Evolutionary conservation across 2,888 invertebrate genomes (phyloP), one percentile per base, ranked within the genome.

Genomic region (Blastobasis lacticolella): DNA sequence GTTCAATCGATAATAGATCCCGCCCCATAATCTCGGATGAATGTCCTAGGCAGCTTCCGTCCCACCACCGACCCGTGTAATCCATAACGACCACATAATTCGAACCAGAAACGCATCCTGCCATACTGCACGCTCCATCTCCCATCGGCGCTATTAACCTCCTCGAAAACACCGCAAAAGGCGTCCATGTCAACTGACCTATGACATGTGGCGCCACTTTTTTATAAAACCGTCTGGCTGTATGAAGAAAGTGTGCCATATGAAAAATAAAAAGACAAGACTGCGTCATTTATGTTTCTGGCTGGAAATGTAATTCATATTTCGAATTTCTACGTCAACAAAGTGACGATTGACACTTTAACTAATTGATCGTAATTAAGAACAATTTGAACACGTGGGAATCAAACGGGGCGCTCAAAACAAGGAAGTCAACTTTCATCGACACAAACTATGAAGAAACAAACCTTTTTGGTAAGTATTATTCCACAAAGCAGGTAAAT

Each of bases 201-300:
- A 69, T 82, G 78, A 82, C 80, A 67, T 59, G 55, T 73, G 85
- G 85, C 85, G 85, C 85, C 85, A 73, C 49, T 53, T 66, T 72
- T 71, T 78, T 74, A 61, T 66, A 61, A 57, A 10, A 49, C 38
- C 58, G 78, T 78, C 81, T 75, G 59, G 44, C 40, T 23, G 23
- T 23, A 23, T 23, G 23, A 23, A 23, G 23, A 23, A 23, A 23
- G 23, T 23, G 23, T 23, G 23, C 23, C 23, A 23, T 23, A 23
- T 23, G 23, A 3, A 3, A 44, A 44, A 48, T 10, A 8, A 37
- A 9, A 23, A 36, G 37, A 46, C 37, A 37, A 6, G 7, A 4
- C 37, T 37, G 37, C 38, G n/a, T 45, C 36, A 45, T 45, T 45
- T 45, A 23, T 45, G 5, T n/a, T 43, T 3, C n/a, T 10, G 10